Conservation (phyloP, 2,113 vertebrate genomes). For the Amblyornis subalaris region DNA sequence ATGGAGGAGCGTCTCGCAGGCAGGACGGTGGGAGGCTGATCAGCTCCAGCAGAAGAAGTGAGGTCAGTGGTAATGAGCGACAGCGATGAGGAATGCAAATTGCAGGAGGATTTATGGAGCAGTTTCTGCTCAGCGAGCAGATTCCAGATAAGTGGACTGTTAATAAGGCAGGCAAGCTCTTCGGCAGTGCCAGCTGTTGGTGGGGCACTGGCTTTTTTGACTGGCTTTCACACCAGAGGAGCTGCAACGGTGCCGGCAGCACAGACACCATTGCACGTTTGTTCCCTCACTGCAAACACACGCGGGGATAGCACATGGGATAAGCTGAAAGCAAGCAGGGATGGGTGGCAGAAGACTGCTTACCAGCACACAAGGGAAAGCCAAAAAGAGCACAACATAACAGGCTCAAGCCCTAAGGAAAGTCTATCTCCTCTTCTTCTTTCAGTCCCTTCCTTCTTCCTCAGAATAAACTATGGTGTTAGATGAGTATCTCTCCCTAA, state of each 20-base stretch:
- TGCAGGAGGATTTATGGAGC: slow-evolving; percentile 71
- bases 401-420: background rate
- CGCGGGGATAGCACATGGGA: background rate
- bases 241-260: slow-evolving; percentile 34
- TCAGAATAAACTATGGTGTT: background rate
- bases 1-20: slow-evolving; percentile 13
- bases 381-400: background rate
- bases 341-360: background rate
- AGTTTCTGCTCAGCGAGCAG: slow-evolving; percentile 75
- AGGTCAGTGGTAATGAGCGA: slow-evolving; percentile 70
- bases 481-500: background rate
- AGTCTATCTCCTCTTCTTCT: background rate
- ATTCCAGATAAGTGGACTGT: slow-evolving; percentile 73
- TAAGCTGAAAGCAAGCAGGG: background rate
- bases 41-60: slow-evolving; percentile 39
- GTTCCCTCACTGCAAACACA: background rate
- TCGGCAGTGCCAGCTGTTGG: slow-evolving; percentile 69
- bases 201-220: slow-evolving; percentile 15
- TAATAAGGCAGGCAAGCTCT: slow-evolving; percentile 73
- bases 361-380: background rate
- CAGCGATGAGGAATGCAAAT: slow-evolving; percentile 68
- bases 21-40: slow-evolving; percentile 34
- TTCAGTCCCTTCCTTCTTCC: background rate
- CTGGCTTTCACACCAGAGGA: background rate
- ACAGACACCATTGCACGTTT: background rate